Evolutionary conservation across 1,140 invertebrate genomes (phyloP).

Genomic region (Drosophila insularis): DNA sequence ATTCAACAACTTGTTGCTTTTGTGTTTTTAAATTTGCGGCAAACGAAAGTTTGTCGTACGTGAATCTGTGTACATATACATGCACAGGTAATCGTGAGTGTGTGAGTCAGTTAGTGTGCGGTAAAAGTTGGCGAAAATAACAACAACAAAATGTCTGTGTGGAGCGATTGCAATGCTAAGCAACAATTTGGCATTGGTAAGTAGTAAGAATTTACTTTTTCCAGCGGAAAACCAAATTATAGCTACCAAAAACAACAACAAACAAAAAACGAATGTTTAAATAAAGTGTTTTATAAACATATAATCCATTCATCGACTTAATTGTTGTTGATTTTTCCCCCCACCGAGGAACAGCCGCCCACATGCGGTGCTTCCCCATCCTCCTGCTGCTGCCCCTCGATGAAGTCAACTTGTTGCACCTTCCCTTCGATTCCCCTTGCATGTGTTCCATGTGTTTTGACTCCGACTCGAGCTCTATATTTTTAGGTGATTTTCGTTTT

Average conservation of each 20-base stretch:
- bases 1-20: constrained; percentile 69
- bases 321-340: constrained; percentile 35
- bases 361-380: constrained; percentile 19
- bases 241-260: background rate
- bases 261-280: constrained; percentile 45
- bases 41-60: constrained; percentile 65
- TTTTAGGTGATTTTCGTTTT: constrained; percentile 53
- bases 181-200: constrained; percentile 80
- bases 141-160: constrained; percentile 65
- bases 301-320: constrained; percentile 31
- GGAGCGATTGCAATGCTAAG: constrained; percentile 77
- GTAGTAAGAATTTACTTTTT: constrained; percentile 26
- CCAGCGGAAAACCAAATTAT: constrained; percentile 30
- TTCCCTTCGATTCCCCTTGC: constrained; percentile 50
- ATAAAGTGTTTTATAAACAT: constrained; percentile 57
- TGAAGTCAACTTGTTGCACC: constrained; percentile 58
- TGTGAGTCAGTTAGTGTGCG: constrained; percentile 26
- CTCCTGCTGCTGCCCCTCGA: constrained; percentile 55
- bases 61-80: constrained; percentile 31
- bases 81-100: constrained; percentile 12
- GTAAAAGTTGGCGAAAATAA: constrained; percentile 66
- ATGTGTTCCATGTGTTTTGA: constrained; percentile 38
- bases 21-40: constrained; percentile 39
- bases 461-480: constrained; percentile 17
- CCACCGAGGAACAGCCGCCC: background rate